phyloP scores from a whole-genome alignment of 2,113 vertebrate species.

The Ifrita kowaldi region DNA sequence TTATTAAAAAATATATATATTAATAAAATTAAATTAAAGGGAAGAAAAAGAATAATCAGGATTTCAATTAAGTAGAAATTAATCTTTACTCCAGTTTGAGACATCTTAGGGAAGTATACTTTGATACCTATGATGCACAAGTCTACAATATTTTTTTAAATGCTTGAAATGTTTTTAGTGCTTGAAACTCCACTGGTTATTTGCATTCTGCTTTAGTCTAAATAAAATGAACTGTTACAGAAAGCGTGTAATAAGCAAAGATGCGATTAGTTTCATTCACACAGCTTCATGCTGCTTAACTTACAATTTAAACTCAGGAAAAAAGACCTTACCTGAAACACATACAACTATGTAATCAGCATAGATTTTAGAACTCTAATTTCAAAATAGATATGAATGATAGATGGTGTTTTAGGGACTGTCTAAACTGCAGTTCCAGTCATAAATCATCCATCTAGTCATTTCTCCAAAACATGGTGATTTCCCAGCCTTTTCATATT shows the following conservation, averaged over 20 bases:
- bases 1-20: not conserved
- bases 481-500: not conserved
- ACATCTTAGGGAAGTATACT: not conserved
- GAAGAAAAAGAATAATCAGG: not conserved
- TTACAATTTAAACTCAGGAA: not conserved
- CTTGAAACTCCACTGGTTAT: not conserved
- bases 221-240: not conserved
- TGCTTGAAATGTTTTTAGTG: not conserved
- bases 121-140: not conserved
- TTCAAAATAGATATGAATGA: not conserved
- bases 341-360: not conserved
- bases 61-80: not conserved
- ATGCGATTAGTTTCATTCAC: not conserved
- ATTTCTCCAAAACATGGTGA: not conserved
- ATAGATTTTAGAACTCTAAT: not conserved
- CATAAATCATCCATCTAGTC: not conserved
- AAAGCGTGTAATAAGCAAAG: not conserved
- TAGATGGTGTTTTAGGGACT: not conserved
- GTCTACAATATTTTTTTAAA: not conserved
- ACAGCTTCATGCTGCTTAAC: not conserved
- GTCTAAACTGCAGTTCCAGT: not conserved
- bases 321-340: not conserved
- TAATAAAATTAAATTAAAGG: not conserved
- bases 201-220: not conserved
- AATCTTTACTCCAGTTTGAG: not conserved